Evolutionary conservation across 2,797 vertebrate genomes (phyloP).

Genomic region (Poeciliopsis infans): DNA sequence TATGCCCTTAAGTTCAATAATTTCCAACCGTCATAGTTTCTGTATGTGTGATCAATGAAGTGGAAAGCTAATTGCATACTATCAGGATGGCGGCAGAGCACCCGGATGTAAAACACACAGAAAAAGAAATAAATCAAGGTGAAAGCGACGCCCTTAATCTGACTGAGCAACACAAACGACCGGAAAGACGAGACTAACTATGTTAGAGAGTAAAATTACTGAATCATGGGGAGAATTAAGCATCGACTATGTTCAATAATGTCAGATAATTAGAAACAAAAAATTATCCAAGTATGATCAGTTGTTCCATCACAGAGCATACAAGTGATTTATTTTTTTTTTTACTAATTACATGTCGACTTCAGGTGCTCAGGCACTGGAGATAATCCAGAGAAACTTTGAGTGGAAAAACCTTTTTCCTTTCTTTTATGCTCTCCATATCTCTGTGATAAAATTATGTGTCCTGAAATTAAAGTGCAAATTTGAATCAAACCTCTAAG

Average conservation of each 20-base stretch:
- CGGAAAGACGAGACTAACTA: not conserved
- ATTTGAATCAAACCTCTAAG: slow-evolving; percentile 65
- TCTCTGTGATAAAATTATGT: slow-evolving; percentile 62
- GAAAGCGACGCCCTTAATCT: no score
- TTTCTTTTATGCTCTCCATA: slow-evolving; percentile 22
- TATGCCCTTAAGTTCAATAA: no score
- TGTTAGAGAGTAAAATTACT: not conserved
- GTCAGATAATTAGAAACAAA: not conserved
- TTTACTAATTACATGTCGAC: slow-evolving; percentile 48
- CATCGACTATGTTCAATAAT: no score
- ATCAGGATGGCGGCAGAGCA: not conserved
- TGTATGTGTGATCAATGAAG: not conserved
- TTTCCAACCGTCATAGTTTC: no score
- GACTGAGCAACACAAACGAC: no score
- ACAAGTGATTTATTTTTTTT: slow-evolving; percentile 14
- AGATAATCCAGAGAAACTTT: slow-evolving; percentile 58
- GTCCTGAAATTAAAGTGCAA: slow-evolving; percentile 65
- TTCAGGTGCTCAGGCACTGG: slow-evolving; percentile 35
- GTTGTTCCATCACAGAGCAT: slow-evolving; percentile 5
- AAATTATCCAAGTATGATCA: slow-evolving; percentile 20
- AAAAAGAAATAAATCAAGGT: not conserved
- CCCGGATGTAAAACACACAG: not conserved
- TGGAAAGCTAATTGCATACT: not conserved
- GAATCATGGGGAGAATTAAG: not conserved
- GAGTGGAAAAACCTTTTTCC: slow-evolving; percentile 35